Conservation (phyloP, 2,797 vertebrate species). For the Aselliscus stoliczkanus region DNA sequence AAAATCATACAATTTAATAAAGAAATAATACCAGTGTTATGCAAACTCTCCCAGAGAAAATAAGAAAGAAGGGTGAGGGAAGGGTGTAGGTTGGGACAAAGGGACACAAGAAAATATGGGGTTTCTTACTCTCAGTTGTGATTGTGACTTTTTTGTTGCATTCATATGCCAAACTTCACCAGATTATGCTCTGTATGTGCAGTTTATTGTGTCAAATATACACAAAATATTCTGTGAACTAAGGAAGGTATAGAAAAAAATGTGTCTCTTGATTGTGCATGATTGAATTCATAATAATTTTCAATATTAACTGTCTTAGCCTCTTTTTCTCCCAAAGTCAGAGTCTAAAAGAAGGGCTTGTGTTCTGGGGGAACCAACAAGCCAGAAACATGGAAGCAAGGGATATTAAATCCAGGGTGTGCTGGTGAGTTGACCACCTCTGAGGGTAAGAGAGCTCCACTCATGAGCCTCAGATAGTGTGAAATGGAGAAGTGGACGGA, state of each 20-base stretch:
- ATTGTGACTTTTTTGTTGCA: background rate
- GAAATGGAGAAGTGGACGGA: accelerated
- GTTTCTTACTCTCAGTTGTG: background rate
- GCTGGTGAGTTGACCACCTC: background rate
- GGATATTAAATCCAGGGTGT: too few species aligned
- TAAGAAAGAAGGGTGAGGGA: background rate
- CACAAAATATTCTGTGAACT: background rate
- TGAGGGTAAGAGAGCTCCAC: background rate
- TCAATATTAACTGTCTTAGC: background rate
- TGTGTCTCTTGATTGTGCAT: background rate
- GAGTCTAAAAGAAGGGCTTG: background rate
- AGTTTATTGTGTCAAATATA: background rate
- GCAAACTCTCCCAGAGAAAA: background rate
- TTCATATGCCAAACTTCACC: background rate
- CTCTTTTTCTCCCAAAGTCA: background rate
- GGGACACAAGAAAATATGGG: background rate
- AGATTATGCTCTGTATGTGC: background rate
- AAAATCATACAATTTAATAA: background rate
- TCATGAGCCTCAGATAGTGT: accelerated
- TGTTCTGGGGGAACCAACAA: background rate
- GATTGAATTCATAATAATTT: background rate
- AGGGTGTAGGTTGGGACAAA: background rate
- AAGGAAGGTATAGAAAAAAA: background rate
- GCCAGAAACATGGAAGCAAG: background rate
- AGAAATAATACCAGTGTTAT: background rate